Evolutionary conservation across 2,797 vertebrate genomes (phyloP).

Genomic region (Pteronotus mesoamericanus): DNA sequence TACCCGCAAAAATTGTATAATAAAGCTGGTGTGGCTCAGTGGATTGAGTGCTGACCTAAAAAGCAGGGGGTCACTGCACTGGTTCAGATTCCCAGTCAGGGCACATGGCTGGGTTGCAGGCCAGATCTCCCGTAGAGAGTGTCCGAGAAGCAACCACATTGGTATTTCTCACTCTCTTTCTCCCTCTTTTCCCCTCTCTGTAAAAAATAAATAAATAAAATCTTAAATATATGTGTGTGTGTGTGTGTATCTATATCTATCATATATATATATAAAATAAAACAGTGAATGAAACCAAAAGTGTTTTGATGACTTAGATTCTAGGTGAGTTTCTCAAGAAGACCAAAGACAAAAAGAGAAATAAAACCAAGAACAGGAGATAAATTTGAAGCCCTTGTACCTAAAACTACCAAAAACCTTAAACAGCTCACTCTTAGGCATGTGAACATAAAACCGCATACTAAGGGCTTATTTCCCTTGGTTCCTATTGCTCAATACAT

Average conservation of each 20-base stretch:
- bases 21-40: no score
- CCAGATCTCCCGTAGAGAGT: no score
- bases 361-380: background rate
- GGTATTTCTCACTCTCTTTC: no score
- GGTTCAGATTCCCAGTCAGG: no score
- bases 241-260: no score
- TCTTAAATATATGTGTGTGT: no score
- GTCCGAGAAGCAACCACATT: no score
- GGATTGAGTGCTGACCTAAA: no score
- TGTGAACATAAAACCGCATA: background rate
- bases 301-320: background rate
- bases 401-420: background rate
- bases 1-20: background rate
- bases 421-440: background rate
- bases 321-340: background rate
- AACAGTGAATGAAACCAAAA: background rate
- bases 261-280: background rate
- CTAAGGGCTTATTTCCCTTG: background rate
- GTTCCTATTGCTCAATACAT: background rate
- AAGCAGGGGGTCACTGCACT: no score
- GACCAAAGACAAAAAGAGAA: background rate
- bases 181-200: no score
- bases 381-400: background rate
- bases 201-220: no score
- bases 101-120: no score